A percentile compares a stretch with the other conserved stretches of the same genome.
Evolutionary conservation across 2,888 invertebrate genomes (phyloP).

Genomic region (Lochmaea crataegi): DNA sequence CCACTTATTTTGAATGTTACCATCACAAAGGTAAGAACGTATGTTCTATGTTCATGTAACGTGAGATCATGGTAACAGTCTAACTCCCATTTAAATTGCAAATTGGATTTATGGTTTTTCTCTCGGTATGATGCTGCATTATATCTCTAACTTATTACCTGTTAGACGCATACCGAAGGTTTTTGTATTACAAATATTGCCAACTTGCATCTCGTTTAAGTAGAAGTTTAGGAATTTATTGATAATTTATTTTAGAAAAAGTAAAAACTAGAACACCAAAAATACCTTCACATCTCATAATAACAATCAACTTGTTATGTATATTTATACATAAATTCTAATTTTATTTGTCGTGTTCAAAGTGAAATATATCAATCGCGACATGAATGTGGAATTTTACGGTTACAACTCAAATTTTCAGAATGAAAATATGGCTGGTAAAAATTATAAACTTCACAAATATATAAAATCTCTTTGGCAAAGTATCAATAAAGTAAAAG

Average conservation of each 20-base stretch:
- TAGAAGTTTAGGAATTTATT: constrained; percentile 3
- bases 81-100: constrained; percentile 11
- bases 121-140: not conserved
- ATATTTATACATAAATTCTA: too few species aligned
- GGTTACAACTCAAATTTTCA: too few species aligned
- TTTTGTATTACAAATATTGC: not conserved
- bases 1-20: not conserved
- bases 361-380: too few species aligned
- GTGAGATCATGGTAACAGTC: constrained; percentile 4
- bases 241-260: not conserved
- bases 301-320: not conserved
- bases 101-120: constrained; percentile 11
- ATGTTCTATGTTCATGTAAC: constrained; percentile 4
- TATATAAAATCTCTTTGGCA: too few species aligned
- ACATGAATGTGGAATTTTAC: too few species aligned
- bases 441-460: too few species aligned
- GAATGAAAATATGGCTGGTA: too few species aligned
- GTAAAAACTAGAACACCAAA: not conserved
- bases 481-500: too few species aligned
- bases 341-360: too few species aligned
- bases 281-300: not conserved
- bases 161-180: constrained; percentile 4
- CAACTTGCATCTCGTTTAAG: not conserved
- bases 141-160: not conserved
- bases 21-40: not conserved